Base-by-base conservation (phyloP, 1,140 invertebrate species). In the Cotesia glomerata region DNA sequence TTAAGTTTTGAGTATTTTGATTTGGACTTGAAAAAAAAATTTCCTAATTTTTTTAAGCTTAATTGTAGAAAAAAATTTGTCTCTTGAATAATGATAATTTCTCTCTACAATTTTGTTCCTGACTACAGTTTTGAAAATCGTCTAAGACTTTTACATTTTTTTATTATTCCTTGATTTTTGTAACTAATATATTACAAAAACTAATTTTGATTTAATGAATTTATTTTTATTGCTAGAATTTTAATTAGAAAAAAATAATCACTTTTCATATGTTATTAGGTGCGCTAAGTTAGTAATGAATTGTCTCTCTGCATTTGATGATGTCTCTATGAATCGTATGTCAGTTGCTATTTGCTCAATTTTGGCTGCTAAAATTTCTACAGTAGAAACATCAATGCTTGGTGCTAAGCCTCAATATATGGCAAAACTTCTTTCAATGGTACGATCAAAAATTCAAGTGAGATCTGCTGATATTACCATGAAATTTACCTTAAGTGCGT, bases 321-420 rank as follows among this genome's bases (percentile, higher is more conserved):
- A 94, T 79, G 82, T 89, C 8, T 91, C 92, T 45, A 93, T 94
- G 91, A 92, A 93, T 79, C 87, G 93, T 64, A 94, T 95, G 93
- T 93, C 92, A 52, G 93, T 95, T 13, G 94, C 93, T 2, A 95
- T 95, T 74, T 94, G 93, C 80, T 94, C 93, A 66, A 95, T 95
- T 69, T 77, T 88, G 77, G 91, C 91, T 36, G 90, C 91, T 11
- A 90, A 94, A 86, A 93, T 95, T 73, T 92, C 93, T 5, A 94
- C 93, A 0, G 85, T 88, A 14, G 92, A 95, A 85, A 95, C 93
- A 1, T 92, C 92, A 2, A 87, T 90, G 81, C 85, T 95, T 2
- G 93, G 93, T 35, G 89, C 91, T 5, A 89, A 93, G 72, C 88
- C 89, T 0, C 84, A 88, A 34, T 95, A 94, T 78, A 94, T 95